Conservation (phyloP, 2,797 vertebrate genomes). For the Harpagifer antarcticus region DNA sequence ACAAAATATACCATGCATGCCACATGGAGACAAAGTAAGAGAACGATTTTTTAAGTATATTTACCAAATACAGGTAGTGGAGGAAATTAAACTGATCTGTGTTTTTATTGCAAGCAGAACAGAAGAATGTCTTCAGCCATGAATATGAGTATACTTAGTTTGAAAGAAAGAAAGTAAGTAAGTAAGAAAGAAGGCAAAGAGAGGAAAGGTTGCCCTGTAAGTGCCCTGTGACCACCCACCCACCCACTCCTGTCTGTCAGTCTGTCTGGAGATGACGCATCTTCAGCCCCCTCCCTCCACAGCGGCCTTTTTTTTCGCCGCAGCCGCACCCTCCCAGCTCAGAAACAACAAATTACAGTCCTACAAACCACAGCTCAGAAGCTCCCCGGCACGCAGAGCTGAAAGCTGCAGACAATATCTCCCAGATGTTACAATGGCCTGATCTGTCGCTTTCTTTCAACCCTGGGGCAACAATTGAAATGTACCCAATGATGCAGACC, state of each 20-base stretch:
- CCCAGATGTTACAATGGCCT: constrained; percentile 32
- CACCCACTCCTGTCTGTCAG: constrained; percentile 63
- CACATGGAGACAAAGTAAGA: constrained; percentile 2
- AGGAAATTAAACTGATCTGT: not conserved
- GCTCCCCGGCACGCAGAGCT: constrained; percentile 33
- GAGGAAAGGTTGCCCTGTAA: constrained; percentile 47
- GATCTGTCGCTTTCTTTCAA: constrained; percentile 27
- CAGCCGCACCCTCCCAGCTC: constrained; percentile 76
- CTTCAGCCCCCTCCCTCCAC: constrained; percentile 48
- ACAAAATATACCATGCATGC: constrained; percentile 39
- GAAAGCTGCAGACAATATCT: constrained; percentile 45
- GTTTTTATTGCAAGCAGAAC: not conserved
- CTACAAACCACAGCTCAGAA: constrained; percentile 58
- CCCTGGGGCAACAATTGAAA: constrained; percentile 30
- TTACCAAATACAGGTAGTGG: constrained; percentile 14
- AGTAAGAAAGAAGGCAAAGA: constrained; percentile 3
- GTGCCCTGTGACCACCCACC: constrained; percentile 71
- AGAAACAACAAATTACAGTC: constrained; percentile 83
- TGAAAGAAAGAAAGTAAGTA: constrained; percentile 9
- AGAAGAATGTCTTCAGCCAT: constrained; percentile 16
- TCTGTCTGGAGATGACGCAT: constrained; percentile 74
- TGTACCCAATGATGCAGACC: constrained; percentile 33
- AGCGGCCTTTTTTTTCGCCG: constrained; percentile 49
- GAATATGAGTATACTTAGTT: not conserved
- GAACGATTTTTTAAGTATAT: constrained; percentile 37